phyloP scores from a whole-genome alignment of 2,113 vertebrate genomes.

The mouse (Mus musculus) region GRCm39 chr17:56736001-56736500 shows the following conservation, averaged over 20 bases:
- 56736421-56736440: not conserved
- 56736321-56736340: slow-evolving; percentile 78
- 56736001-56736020: slow-evolving; percentile 88
- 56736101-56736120: slow-evolving; percentile 97
- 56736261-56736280: slow-evolving; percentile 82
- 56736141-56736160: slow-evolving; percentile 99
- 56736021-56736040: slow-evolving; percentile 94
- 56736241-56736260: slow-evolving; percentile 92
- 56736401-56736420: not conserved
- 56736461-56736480: not conserved
- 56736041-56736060: slow-evolving; percentile 95
- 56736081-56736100: slow-evolving; percentile 99
- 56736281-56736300: slow-evolving; percentile 69
- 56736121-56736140: slow-evolving; percentile 98
- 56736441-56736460: not conserved
- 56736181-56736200: slow-evolving; percentile 75
- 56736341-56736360: slow-evolving; percentile 29
- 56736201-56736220: slow-evolving; percentile 94
- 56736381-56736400: not conserved
- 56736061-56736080: slow-evolving; percentile 96
- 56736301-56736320: slow-evolving; percentile 61
- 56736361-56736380: not conserved
- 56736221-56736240: slow-evolving; percentile 95
- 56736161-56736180: slow-evolving; percentile 79
- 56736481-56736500: not conserved